Base-by-base conservation (phyloP, 1,140 invertebrate genomes). In the Diplogasteroides magnus region DNA sequence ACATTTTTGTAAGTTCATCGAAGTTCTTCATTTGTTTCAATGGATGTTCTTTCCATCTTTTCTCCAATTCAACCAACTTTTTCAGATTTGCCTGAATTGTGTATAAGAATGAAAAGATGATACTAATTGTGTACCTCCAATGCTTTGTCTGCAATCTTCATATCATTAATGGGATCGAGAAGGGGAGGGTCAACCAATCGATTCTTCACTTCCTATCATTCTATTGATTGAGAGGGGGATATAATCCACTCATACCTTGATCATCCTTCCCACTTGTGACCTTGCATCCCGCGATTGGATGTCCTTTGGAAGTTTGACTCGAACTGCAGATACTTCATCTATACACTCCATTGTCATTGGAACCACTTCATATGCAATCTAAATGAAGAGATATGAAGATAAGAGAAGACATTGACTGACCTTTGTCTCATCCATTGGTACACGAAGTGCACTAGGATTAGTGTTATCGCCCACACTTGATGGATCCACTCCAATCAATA, bases 161-260 rank as follows among this genome's bases (percentile, higher is more conserved):
- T 97, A 82, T 98, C 95, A 62, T 90, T 90, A 31, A 97, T 87
- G 2, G 96, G 95, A 86, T 98, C 91, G 0, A 99, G 83, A 1
- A 94, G 82, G 0, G 95, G 95, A 14, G 92, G 87, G 1, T 90
- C 91, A 61, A 90, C 87, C 6, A 11, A 19, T 11, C 37, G 37
- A 19, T 6, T 19, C 6, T 11, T 11, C 37, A 48, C 37, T 48
- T 48, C 37, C 37, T 48, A n/a, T n/a, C n/a, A n/a, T n/a, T n/a
- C n/a, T n/a, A n/a, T n/a, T n/a, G n/a, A n/a, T n/a, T n/a, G n/a
- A n/a, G n/a, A n/a, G n/a, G n/a, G n/a, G n/a, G n/a, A n/a, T n/a
- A n/a, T n/a, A n/a, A n/a, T n/a, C n/a, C n/a, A n/a, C 61, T 65
- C 71, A 78, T 78, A 87, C 87, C 84, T 86, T 87, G 65, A 97